Base-by-base conservation (phyloP, 2,888 invertebrate genomes). In the Monochamus alternatus region DNA sequence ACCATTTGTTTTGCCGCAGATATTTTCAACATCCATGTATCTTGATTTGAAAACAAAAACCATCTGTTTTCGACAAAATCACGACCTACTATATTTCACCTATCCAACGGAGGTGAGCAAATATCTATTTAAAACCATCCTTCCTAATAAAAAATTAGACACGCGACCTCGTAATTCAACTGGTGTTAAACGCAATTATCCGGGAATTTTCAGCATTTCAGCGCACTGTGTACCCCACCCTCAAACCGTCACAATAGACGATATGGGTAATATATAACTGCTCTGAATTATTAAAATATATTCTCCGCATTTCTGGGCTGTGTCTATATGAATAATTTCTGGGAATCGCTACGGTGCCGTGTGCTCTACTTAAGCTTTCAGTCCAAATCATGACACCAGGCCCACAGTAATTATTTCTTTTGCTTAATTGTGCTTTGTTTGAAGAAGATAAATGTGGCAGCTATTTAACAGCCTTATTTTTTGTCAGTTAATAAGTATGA, bases 121-220 rank as follows among this genome's bases (percentile, higher is more conserved):
- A 55, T 14, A 55, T 55, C 55, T 22, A 55, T 55, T 14, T 55
- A n/a, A 55, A 55, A 12, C 55, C 14, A 7, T 55, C 22, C 55
- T 55, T 14, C n/a, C n/a, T 55, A 55, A 55, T 55, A 55, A 52
- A 66, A 66, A 66, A 51, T 30, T 55, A 52, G 32, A 55, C 66
- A 66, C 38, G 66, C 66, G 52, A 52, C 5, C 12, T 2, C 51
- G 31, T 66, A 66, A 66, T 52, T 51, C 5, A 52, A 12, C 60
- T n/a, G 65, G 66, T 51, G 52, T 52, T 66, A 66, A 52, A 52
- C 52, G 32, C 52, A 66, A 66, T 66, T 66, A 66, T 51, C 52
- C 31, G 7, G n/a, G 55, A 66, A 66, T 66, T 32, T 66, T 55
- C 31, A 66, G 12, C 52, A 32, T 66, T 64, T 64, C 30, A 10